Conservation (phyloP, 2,888 invertebrate genomes). For the Calliphora vomitoria region DNA sequence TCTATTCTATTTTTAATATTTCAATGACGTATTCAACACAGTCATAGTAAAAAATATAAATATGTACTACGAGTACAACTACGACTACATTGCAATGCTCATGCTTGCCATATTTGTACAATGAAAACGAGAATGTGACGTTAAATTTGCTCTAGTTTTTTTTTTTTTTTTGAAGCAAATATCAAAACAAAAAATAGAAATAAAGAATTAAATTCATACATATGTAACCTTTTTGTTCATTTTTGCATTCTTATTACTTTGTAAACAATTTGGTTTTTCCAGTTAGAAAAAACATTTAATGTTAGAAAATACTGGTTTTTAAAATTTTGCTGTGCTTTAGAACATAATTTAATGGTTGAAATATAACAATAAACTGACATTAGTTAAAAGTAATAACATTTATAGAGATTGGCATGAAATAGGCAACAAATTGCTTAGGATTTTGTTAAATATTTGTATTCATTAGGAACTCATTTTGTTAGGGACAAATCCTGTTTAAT, state of each 20-base stretch:
- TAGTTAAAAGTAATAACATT: conserved; percentile 5
- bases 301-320: conserved; percentile 32
- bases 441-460: no score
- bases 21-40: conserved; percentile 66
- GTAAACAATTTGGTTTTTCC: neutral
- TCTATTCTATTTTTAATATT: conserved; percentile 67
- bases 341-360: conserved; percentile 32
- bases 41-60: conserved; percentile 17
- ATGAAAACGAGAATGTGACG: conserved; percentile 71
- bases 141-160: conserved; percentile 71
- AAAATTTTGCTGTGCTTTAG: neutral
- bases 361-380: neutral
- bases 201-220: conserved; percentile 39
- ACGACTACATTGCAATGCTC: conserved; percentile 2
- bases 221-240: conserved; percentile 50
- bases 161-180: conserved; percentile 8
- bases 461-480: no score
- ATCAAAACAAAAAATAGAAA: neutral
- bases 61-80: neutral
- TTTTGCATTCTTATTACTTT: conserved; percentile 50
- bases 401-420: neutral
- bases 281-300: conserved; percentile 1
- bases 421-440: no score
- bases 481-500: no score
- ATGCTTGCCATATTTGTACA: conserved; percentile 21